Percentiles rank a stretch among this genome's conserved stretches.
phyloP scores from a whole-genome alignment of 2,797 vertebrate genomes.

The Mareca penelope region DNA sequence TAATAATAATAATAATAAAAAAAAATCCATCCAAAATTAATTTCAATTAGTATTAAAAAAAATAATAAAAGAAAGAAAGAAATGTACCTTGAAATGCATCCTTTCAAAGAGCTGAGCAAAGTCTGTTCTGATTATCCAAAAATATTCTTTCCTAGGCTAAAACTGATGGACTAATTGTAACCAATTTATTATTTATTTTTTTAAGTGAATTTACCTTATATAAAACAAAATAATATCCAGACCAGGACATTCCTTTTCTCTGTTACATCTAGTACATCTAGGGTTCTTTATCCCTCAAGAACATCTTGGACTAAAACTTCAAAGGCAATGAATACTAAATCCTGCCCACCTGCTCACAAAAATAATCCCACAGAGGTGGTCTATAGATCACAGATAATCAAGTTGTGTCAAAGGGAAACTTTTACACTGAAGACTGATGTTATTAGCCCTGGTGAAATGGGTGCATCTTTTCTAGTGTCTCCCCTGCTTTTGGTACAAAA shows the following conservation, averaged over 20 bases:
- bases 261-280: not conserved
- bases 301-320: not conserved
- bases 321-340: not conserved
- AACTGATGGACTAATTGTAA: constrained; percentile 24
- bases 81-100: not conserved
- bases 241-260: not conserved
- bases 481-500: not conserved
- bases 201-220: not conserved
- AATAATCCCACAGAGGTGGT: not conserved
- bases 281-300: not conserved
- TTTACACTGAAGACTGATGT: not conserved
- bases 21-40: not conserved
- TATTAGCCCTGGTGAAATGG: not conserved
- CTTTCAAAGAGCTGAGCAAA: constrained; percentile 39
- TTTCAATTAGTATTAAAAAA: constrained; percentile 26
- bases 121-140: not conserved
- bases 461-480: not conserved
- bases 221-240: not conserved
- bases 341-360: not conserved
- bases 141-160: constrained; percentile 10
- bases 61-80: not conserved
- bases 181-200: not conserved
- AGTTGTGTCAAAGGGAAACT: not conserved
- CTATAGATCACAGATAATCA: not conserved
- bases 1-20: not conserved